Percentiles rank a stretch among this genome's conserved stretches.
phyloP scores from a whole-genome alignment of 2,797 vertebrate genomes.

The Naso thynnoides region DNA sequence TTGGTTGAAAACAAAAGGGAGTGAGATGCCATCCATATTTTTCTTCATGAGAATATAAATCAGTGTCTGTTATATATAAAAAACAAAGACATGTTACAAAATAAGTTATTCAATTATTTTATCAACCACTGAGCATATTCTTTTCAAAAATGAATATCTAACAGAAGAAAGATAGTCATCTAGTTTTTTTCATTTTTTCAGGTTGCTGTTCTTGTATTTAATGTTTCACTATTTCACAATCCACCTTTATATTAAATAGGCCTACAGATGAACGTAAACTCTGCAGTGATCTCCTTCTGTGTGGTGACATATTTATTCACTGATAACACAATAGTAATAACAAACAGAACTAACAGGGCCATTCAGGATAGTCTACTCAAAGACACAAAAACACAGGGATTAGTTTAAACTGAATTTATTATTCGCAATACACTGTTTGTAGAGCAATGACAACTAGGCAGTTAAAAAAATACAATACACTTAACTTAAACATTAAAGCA shows the following conservation, averaged over 20 bases:
- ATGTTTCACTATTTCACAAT: not conserved
- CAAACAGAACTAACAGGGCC: too few relatives aligned
- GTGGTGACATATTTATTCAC: not conserved
- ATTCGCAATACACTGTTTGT: conserved; percentile 80
- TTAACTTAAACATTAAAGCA: conserved; percentile 85
- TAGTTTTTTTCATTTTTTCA: not conserved
- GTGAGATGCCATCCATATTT: not conserved
- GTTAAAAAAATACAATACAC: conserved; percentile 86
- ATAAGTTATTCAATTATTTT: not conserved
- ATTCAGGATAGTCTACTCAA: too few relatives aligned
- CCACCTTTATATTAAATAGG: too few relatives aligned
- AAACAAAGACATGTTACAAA: conserved; percentile 1
- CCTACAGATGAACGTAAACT: not conserved
- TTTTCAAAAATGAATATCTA: not conserved
- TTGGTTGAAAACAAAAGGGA: too few relatives aligned
- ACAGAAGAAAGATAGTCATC: not conserved
- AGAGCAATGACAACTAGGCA: conserved; percentile 83
- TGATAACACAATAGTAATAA: too few relatives aligned
- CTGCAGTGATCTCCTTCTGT: not conserved
- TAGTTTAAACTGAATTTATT: conserved; percentile 84
- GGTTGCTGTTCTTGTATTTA: not conserved
- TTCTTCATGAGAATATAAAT: not conserved
- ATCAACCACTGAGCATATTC: not conserved
- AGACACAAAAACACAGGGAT: conserved; percentile 27
- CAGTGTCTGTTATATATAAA: not conserved